Evolutionary conservation across 2,113 vertebrate genomes (phyloP).

Genomic region (Trogon melanurus): DNA sequence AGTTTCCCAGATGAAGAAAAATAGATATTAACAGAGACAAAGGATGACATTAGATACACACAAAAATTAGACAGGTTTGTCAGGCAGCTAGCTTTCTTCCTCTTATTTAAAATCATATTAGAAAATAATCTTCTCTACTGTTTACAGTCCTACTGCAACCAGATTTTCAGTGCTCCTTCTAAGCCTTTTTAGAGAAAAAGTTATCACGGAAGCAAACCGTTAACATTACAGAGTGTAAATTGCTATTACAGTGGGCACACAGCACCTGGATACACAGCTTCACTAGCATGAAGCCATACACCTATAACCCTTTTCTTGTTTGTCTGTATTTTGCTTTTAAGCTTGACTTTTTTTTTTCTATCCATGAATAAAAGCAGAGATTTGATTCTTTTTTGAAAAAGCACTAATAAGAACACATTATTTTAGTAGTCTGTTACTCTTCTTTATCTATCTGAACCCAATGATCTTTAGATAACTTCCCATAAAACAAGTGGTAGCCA

Average conservation of each 20-base stretch:
- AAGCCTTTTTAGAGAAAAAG: conserved; percentile 62
- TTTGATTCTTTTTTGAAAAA: neutral
- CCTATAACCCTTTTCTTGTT: neutral
- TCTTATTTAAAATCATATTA: conserved; percentile 20
- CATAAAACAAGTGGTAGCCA: neutral
- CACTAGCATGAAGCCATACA: neutral
- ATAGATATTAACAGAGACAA: neutral
- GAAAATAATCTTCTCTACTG: conserved; percentile 39
- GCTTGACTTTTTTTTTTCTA: neutral
- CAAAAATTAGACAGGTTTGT: conserved; percentile 49
- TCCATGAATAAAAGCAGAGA: neutral
- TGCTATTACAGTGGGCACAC: neutral
- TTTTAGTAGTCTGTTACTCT: neutral
- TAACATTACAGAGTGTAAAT: neutral
- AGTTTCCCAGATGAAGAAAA: conserved; percentile 25
- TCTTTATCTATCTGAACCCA: neutral
- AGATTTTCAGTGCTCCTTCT: conserved; percentile 71
- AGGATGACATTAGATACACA: conserved; percentile 35
- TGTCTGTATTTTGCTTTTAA: neutral
- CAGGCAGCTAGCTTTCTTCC: conserved; percentile 19
- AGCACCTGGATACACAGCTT: neutral
- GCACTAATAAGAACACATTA: neutral
- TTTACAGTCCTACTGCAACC: conserved; percentile 47
- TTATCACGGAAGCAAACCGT: conserved; percentile 49
- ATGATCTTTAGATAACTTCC: neutral